A percentile compares a stretch with the other conserved stretches of the same genome.
These are phyloP conservation scores for Ursus arctos DNA, from an alignment of 2,113 vertebrate genomes.

Conservation along the genomic window DNA sequence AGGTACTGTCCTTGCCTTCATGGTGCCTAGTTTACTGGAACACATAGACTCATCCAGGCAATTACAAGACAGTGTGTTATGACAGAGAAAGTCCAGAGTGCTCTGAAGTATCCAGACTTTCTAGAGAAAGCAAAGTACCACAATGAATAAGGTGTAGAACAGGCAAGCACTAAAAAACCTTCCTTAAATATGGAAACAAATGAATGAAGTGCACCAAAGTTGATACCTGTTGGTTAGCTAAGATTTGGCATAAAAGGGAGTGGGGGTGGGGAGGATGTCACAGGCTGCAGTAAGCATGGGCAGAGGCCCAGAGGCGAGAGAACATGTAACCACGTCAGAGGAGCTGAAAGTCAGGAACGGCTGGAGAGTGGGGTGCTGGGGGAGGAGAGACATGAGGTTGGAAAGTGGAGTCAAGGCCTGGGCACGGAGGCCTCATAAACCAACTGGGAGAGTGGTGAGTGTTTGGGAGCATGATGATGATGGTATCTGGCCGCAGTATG, in stretches of 20 bases:
- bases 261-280: neutral
- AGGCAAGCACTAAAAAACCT: conserved; percentile 20
- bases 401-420: neutral
- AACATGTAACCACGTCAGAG: neutral
- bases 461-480: neutral
- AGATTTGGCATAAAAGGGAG: neutral
- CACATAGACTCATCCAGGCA: neutral
- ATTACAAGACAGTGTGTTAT: conserved; percentile 9
- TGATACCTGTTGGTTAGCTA: conserved; percentile 9
- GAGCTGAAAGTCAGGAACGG: neutral
- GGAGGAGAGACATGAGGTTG: neutral
- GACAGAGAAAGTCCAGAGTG: neutral
- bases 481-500: neutral
- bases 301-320: conserved; percentile 14
- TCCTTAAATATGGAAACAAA: conserved; percentile 1
- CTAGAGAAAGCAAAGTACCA: neutral
- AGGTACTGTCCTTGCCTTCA: neutral
- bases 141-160: neutral
- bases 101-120: neutral
- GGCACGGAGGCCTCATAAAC: neutral
- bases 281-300: neutral
- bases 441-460: neutral
- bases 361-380: conserved; percentile 6
- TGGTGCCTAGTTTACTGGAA: neutral
- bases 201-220: neutral